phyloP scores from a whole-genome alignment of 2,113 vertebrate species.

The Melanerpes aurifrons region DNA sequence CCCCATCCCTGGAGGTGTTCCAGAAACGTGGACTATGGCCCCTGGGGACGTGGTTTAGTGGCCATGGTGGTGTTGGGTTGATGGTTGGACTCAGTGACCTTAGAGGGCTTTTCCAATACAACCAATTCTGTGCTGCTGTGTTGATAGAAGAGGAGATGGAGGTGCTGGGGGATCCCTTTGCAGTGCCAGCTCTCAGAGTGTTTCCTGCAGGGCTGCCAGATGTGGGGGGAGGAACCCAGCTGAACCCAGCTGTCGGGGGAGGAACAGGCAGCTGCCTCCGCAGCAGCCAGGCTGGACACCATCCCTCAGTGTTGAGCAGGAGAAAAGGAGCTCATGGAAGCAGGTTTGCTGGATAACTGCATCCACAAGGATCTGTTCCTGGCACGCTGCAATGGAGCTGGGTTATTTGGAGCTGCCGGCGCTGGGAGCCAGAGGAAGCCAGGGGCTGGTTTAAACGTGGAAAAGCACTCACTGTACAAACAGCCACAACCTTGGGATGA shows the following conservation, averaged over 20 bases:
- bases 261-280: neutral
- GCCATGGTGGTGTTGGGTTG: too few species aligned
- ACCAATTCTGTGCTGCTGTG: too few species aligned
- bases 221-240: neutral
- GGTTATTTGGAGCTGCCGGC: neutral
- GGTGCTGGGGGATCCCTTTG: neutral
- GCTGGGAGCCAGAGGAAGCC: neutral
- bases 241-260: neutral
- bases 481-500: neutral
- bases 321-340: neutral
- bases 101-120: too few species aligned
- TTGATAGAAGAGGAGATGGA: conserved; percentile 45
- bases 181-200: neutral
- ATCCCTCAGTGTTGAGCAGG: neutral
- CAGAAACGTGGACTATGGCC: too few species aligned
- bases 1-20: too few species aligned
- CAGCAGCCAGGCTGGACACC: fast-evolving
- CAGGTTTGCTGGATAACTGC: neutral
- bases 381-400: fast-evolving
- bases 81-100: too few species aligned
- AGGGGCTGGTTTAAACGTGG: neutral
- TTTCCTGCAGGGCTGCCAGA: neutral
- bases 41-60: too few species aligned
- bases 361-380: neutral
- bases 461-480: neutral